Conservation (phyloP, 2,888 invertebrate genomes). For the Chamaedrilus cognettii region DNA sequence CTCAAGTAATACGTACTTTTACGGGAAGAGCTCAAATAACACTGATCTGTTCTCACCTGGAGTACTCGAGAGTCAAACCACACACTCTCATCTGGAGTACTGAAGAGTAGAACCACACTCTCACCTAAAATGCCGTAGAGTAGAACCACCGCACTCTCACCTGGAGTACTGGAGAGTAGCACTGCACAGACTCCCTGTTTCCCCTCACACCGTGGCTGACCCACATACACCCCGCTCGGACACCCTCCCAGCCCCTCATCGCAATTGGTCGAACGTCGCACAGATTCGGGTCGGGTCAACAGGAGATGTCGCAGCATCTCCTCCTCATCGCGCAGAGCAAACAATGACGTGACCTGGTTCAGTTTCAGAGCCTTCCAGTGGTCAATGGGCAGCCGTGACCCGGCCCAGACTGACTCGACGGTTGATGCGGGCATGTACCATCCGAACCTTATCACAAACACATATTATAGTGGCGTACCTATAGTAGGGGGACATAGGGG, state of each 20-base stretch:
- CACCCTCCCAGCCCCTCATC: not conserved
- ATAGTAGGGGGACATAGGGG: no score
- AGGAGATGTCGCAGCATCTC: not conserved
- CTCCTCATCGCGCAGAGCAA: constrained; percentile 46
- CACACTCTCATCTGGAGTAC: no score
- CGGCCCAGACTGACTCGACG: constrained; percentile 49
- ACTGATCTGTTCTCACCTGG: no score
- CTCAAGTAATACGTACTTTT: no score
- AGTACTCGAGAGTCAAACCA: no score
- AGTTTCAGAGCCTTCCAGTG: constrained; percentile 66
- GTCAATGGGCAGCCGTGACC: constrained; percentile 53
- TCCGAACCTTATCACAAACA: constrained; percentile 48
- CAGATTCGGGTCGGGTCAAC: not conserved
- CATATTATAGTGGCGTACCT: no score
- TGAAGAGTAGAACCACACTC: no score
- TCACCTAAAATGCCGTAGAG: no score
- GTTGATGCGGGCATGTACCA: constrained; percentile 57
- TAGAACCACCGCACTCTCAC: no score
- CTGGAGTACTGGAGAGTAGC: no score
- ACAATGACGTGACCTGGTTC: constrained; percentile 61
- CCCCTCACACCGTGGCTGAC: constrained; percentile 20
- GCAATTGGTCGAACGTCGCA: not conserved
- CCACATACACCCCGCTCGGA: not conserved
- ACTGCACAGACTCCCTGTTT: constrained; percentile 56
- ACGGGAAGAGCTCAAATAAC: no score